Conservation (phyloP, 2,888 invertebrate genomes). For the Synergus gifuensis region DNA sequence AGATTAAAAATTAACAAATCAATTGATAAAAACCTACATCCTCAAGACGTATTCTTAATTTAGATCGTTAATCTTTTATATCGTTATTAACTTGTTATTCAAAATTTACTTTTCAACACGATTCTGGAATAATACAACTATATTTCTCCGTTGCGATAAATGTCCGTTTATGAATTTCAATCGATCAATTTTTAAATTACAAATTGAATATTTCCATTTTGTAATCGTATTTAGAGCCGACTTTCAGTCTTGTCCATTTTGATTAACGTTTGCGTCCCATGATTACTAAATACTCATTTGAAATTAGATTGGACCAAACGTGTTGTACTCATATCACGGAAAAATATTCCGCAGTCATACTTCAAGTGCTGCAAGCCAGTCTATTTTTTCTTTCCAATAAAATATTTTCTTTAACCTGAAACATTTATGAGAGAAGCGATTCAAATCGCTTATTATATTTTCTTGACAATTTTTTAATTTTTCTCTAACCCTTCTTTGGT, state of each 20-base stretch:
- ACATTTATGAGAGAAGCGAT: conserved; percentile 13
- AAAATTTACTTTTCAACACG: neutral
- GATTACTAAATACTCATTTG: neutral
- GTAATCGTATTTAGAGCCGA: conserved; percentile 32
- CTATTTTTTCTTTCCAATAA: neutral
- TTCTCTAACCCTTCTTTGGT: conserved; percentile 61
- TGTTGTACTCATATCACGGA: conserved; percentile 26
- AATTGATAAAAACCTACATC: too few species aligned
- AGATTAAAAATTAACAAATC: neutral
- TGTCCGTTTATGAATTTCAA: neutral
- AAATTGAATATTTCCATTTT: conserved; percentile 2
- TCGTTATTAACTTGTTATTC: neutral
- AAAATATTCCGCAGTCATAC: conserved; percentile 2
- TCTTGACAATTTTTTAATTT: conserved; percentile 46
- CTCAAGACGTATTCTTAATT: neutral
- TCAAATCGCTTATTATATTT: neutral
- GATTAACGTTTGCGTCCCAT: conserved; percentile 29
- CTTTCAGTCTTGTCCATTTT: conserved; percentile 35
- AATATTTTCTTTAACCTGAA: neutral
- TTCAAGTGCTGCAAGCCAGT: neutral
- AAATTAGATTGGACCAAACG: conserved; percentile 20
- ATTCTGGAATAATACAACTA: conserved; percentile 30
- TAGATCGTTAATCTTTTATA: neutral
- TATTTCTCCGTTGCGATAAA: neutral
- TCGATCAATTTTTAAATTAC: neutral